Conservation (phyloP, 1,140 invertebrate genomes). For the Pseudomyrmex gracilis region DNA sequence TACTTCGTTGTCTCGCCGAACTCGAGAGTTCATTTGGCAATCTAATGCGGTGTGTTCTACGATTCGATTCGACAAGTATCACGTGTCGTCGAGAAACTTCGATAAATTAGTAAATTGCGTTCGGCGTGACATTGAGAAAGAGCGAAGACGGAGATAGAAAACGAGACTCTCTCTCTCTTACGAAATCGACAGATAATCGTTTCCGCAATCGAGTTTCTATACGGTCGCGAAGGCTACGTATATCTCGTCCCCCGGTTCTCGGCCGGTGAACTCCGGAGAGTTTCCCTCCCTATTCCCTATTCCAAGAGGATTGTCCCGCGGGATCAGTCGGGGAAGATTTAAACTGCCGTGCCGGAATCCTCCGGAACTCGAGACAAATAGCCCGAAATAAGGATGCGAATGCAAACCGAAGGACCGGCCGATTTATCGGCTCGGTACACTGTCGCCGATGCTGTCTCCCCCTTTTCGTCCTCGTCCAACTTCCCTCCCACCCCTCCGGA, state of each 20-base stretch:
- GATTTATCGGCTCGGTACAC: conserved; percentile 63
- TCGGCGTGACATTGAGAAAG: neutral
- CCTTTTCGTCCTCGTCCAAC: neutral
- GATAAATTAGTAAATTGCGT: conserved; percentile 55
- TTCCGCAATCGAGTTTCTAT: conserved; percentile 64
- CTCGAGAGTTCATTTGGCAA: neutral
- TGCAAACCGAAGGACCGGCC: conserved; percentile 62
- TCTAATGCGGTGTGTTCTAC: conserved; percentile 38
- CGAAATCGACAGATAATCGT: conserved; percentile 59
- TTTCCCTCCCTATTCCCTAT: conserved; percentile 18
- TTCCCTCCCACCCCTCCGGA: neutral
- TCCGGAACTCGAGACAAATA: conserved; percentile 67
- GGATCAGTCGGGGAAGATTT: conserved; percentile 65
- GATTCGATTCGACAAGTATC: neutral
- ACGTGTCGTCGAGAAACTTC: conserved; percentile 29
- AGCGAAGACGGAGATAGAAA: neutral
- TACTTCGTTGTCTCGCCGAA: neutral
- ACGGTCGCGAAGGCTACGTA: conserved; percentile 52
- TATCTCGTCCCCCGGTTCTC: neutral
- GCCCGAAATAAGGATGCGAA: conserved; percentile 68
- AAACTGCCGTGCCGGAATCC: conserved; percentile 43
- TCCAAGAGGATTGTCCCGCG: conserved; percentile 53
- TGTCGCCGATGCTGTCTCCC: conserved; percentile 32
- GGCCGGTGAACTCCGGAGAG: conserved; percentile 49
- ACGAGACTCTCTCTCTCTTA: neutral